phyloP scores from a whole-genome alignment of 2,797 vertebrate species.

The Diceros bicornis region DNA sequence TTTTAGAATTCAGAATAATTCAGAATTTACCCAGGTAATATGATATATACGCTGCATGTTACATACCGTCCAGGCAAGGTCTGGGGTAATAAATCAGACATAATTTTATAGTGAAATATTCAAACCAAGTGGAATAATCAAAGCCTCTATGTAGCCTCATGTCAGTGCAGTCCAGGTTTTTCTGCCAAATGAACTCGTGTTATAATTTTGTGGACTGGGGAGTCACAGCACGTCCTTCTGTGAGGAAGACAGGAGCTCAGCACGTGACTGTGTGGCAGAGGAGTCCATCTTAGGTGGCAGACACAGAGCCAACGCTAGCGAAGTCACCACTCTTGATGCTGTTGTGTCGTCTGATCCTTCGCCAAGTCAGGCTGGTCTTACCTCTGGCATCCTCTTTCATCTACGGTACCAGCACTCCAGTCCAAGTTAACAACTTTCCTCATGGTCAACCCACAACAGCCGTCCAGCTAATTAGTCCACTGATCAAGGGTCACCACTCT shows the following conservation, averaged over 20 bases:
- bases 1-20: conserved; percentile 69
- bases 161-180: background rate
- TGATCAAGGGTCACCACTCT: background rate
- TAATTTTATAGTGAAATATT: conserved; percentile 64
- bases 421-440: background rate
- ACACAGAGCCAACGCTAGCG: fast-evolving
- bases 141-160: background rate
- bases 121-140: conserved; percentile 64
- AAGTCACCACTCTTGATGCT: fast-evolving
- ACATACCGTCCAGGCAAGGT: conserved; percentile 21
- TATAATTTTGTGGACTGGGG: background rate
- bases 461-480: background rate
- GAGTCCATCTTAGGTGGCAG: background rate
- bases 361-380: background rate
- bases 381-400: fast-evolving
- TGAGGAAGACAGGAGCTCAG: background rate
- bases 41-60: conserved; percentile 40
- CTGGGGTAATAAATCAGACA: conserved; percentile 70
- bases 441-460: fast-evolving
- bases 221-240: background rate
- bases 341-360: background rate
- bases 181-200: conserved; percentile 39
- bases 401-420: background rate
- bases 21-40: conserved; percentile 66
- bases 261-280: fast-evolving